phyloP scores from a whole-genome alignment of 2,888 invertebrate species.

The Thalpophila matura region DNA sequence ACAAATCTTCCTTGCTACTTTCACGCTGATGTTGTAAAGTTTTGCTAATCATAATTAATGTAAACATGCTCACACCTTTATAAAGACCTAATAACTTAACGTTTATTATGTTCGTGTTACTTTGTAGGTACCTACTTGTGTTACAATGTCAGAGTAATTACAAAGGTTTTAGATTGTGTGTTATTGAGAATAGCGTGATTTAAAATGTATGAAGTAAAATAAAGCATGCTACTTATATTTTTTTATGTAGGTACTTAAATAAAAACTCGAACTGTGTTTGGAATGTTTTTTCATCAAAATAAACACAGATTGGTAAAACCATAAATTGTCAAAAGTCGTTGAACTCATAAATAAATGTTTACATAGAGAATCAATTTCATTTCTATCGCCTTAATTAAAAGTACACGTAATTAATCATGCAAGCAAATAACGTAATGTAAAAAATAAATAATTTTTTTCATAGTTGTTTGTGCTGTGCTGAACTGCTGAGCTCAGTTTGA shows the following conservation, averaged over 20 bases:
- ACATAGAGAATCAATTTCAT: background rate
- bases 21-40: slow-evolving; percentile 6
- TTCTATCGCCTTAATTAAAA: background rate
- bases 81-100: slow-evolving; percentile 39
- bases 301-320: slow-evolving; percentile 1
- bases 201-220: slow-evolving; percentile 5
- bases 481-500: too few species aligned
- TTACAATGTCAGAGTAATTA: slow-evolving; percentile 39
- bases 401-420: slow-evolving; percentile 26
- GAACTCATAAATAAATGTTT: slow-evolving; percentile 20
- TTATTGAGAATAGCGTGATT: slow-evolving; percentile 36
- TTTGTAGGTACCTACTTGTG: slow-evolving; percentile 15
- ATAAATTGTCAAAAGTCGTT: slow-evolving; percentile 11
- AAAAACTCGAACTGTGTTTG: background rate
- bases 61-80: slow-evolving; percentile 27
- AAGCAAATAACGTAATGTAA: slow-evolving; percentile 6
- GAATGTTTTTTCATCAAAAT: background rate
- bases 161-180: slow-evolving; percentile 44
- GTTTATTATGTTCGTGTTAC: slow-evolving; percentile 32
- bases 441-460: slow-evolving; percentile 10
- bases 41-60: slow-evolving; percentile 26
- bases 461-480: slow-evolving; percentile 10
- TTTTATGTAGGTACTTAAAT: too few species aligned
- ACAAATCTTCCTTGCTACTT: slow-evolving; percentile 8
- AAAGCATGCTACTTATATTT: too few species aligned